A percentile compares a stretch with the other conserved stretches of the same genome.
phyloP scores from a whole-genome alignment of 2,797 vertebrate species.

The Amniataba percoides region DNA sequence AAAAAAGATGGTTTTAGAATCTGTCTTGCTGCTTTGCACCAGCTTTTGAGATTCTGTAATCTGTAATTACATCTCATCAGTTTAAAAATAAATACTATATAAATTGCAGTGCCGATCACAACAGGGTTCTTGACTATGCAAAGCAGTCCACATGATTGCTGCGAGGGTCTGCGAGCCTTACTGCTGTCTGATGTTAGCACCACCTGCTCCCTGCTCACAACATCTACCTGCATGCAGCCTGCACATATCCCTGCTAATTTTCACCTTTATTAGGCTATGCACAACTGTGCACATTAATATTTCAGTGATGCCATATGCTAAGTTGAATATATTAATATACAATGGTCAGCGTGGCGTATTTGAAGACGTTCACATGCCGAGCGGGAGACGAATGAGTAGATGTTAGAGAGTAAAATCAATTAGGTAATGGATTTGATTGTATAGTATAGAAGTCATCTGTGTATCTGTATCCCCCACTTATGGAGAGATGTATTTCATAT shows the following conservation, averaged over 20 bases:
- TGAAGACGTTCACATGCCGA: constrained; percentile 49
- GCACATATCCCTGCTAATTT: constrained; percentile 29
- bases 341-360: constrained; percentile 45
- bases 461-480: not conserved
- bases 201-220: constrained; percentile 12
- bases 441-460: not conserved
- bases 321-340: constrained; percentile 71
- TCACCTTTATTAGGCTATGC: constrained; percentile 56
- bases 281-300: constrained; percentile 77
- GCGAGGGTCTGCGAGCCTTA: not conserved
- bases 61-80: too few species aligned
- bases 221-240: constrained; percentile 44
- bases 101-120: not conserved
- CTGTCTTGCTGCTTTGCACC: not conserved
- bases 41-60: not conserved
- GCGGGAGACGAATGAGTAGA: constrained; percentile 26
- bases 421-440: constrained; percentile 27
- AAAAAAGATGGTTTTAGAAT: not conserved
- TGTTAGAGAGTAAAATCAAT: constrained; percentile 41
- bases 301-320: constrained; percentile 72
- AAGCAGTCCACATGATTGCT: not conserved
- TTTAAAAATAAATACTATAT: too few species aligned
- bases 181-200: constrained; percentile 16
- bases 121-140: not conserved
- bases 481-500: not conserved